Percentiles rank a stretch among this genome's conserved stretches.
phyloP scores from a whole-genome alignment of 1,140 invertebrate species.

The Drosophila navojoa region DNA sequence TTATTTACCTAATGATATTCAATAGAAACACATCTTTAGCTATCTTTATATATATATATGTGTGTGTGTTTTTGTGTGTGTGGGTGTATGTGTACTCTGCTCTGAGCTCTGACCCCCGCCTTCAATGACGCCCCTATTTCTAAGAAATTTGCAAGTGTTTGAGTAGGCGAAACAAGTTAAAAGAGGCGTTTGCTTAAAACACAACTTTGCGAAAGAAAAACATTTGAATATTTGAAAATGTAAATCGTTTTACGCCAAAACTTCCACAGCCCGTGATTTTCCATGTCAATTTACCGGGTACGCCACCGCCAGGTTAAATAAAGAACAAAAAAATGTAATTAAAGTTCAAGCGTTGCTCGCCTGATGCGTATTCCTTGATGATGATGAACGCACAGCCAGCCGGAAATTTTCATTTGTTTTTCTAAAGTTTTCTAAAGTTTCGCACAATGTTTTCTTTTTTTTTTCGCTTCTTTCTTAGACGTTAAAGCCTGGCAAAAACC shows the following conservation, averaged over 20 bases:
- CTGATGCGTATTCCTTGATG: constrained; percentile 12
- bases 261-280: constrained; percentile 24
- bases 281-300: constrained; percentile 19
- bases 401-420: constrained; percentile 47
- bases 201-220: constrained; percentile 29
- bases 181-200: constrained; percentile 20
- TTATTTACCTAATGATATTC: constrained; percentile 43
- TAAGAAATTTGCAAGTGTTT: not conserved
- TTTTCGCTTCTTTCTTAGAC: not conserved
- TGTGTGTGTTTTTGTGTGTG: constrained; percentile 11
- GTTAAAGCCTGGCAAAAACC: constrained; percentile 6
- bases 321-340: constrained; percentile 34
- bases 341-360: constrained; percentile 28
- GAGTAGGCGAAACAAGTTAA: constrained; percentile 12
- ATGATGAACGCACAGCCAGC: constrained; percentile 9
- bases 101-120: constrained; percentile 31
- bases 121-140: not conserved
- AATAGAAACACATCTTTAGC: constrained; percentile 35
- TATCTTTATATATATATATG: not conserved
- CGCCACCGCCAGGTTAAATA: constrained; percentile 19
- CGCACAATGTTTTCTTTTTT: constrained; percentile 25
- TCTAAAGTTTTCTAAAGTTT: constrained; percentile 43
- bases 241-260: constrained; percentile 35
- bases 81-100: constrained; percentile 37
- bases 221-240: constrained; percentile 34